Percentiles rank a stretch among this genome's conserved stretches.
Evolutionary conservation across 2,888 invertebrate species (phyloP).

Genomic region (Cataglyphis rosenhaueri): DNA sequence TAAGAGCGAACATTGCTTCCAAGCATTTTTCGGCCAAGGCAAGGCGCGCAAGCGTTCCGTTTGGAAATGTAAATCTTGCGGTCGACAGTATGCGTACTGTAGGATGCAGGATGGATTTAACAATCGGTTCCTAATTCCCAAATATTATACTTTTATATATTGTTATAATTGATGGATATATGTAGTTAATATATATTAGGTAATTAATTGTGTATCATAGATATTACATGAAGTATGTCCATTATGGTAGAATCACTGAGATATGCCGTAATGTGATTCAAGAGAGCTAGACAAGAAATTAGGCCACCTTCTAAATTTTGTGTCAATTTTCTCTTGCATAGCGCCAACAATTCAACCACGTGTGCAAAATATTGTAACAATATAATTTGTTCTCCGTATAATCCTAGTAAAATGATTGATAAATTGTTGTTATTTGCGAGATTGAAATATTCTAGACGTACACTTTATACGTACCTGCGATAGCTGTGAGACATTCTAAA

Average conservation of each 20-base stretch:
- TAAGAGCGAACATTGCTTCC: slow-evolving; percentile 93
- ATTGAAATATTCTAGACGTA: background rate
- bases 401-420: slow-evolving; percentile 86
- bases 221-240: slow-evolving; percentile 92
- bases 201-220: slow-evolving; percentile 9
- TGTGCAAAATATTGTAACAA: slow-evolving; percentile 96
- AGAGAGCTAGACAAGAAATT: slow-evolving; percentile 92
- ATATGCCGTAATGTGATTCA: slow-evolving; percentile 93
- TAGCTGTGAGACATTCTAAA: slow-evolving; percentile 95
- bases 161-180: background rate
- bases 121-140: slow-evolving; percentile 91
- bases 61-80: slow-evolving; percentile 92
- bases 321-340: slow-evolving; percentile 93
- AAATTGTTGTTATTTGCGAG: slow-evolving; percentile 1
- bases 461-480: slow-evolving; percentile 88
- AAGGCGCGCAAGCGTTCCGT: slow-evolving; percentile 91
- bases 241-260: slow-evolving; percentile 94
- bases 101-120: slow-evolving; percentile 94
- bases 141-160: slow-evolving; percentile 3
- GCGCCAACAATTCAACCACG: slow-evolving; percentile 93
- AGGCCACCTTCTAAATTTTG: slow-evolving; percentile 95
- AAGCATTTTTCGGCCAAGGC: slow-evolving; percentile 93
- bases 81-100: slow-evolving; percentile 93
- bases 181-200: background rate
- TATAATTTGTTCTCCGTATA: slow-evolving; percentile 96